phyloP scores from a whole-genome alignment of 2,888 invertebrate species.

The Heliconius hortense region DNA sequence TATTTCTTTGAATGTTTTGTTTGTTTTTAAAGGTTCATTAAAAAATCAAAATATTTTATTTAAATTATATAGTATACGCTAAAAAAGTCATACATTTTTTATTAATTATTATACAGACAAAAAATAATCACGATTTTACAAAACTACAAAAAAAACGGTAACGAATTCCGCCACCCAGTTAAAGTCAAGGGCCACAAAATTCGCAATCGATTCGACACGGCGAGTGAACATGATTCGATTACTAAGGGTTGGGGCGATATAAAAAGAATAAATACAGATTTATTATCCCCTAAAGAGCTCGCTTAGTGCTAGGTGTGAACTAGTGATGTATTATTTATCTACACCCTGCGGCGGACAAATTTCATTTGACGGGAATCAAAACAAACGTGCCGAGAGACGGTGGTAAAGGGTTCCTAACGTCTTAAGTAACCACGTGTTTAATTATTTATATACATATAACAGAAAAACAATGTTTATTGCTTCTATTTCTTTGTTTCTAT shows the following conservation, averaged over 20 bases:
- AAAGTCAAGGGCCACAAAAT: constrained; percentile 35
- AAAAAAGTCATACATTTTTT: too few relatives aligned
- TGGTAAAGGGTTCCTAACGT: constrained; percentile 49
- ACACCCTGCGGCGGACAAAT: constrained; percentile 70
- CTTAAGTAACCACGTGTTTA: constrained; percentile 12
- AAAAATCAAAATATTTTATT: too few relatives aligned
- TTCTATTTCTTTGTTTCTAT: not conserved
- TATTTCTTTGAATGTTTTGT: too few relatives aligned
- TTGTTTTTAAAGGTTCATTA: too few relatives aligned
- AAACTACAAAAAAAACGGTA: not conserved
- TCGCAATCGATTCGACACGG: constrained; percentile 71
- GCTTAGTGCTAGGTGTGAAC: constrained; percentile 78
- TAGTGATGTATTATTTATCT: constrained; percentile 76
- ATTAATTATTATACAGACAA: too few relatives aligned
- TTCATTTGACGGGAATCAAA: constrained; percentile 73
- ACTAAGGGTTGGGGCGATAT: constrained; percentile 68
- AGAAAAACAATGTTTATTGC: not conserved
- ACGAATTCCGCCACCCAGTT: constrained; percentile 26
- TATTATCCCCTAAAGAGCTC: constrained; percentile 78
- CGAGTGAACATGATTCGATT: constrained; percentile 72
- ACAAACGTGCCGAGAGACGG: constrained; percentile 55
- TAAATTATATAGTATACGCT: too few relatives aligned
- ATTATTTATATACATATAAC: not conserved
- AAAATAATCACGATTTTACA: too few relatives aligned
- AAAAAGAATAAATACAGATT: constrained; percentile 82